Evolutionary conservation across 2,797 vertebrate species (phyloP), one percentile per base, ranked within the genome.

Genomic region (Phalloptychus januarius): DNA sequence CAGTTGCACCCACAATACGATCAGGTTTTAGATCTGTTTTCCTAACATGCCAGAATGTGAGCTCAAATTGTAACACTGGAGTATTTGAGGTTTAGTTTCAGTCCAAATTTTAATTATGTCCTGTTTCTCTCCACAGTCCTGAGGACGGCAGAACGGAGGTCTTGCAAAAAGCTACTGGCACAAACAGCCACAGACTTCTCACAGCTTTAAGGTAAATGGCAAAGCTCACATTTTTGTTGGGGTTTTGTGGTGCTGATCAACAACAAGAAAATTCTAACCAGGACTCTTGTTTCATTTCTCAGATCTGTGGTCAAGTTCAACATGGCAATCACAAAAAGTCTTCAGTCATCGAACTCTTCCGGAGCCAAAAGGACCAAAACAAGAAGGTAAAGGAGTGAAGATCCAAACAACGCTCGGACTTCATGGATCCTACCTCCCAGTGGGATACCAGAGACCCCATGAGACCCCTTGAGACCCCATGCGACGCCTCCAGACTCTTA

Each of bases 281-380:
- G 3, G 58, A 74, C 79, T 69, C 2, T 46, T 58, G 25, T 58
- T 75, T 74, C 79, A 75, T 76, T 7, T 20, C 25, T 28, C 70
- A 96, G 95, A 86, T 87, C 90, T 76, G 79, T 83, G 25, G 54
- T 91, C 12, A 86, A 79, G 77, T 79, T 86, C 76, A 95, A 95
- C 82, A 72, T 45, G 31, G 86, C 23, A 2, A 74, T 82, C 0
- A 80, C 81, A 50, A 83, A 83, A 25, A 25, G 7, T 38, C 45
- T 76, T 16, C 28, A 75, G 38, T 72, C 86, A 13, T 67, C 79
- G 50, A 92, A 77, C 67, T 61, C 40, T 0, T 63, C 74, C 46
- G 72, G 44, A 44, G 46, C 65, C 77, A 82, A 69, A 31, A 75
- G 48, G 65, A 82, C 25, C 33, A 76, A 77, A 75, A 89, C 83